Evolutionary conservation across 2,113 vertebrate genomes (phyloP), one percentile per base, ranked within the genome.

Genomic region (Nothoprocta pentlandii): DNA sequence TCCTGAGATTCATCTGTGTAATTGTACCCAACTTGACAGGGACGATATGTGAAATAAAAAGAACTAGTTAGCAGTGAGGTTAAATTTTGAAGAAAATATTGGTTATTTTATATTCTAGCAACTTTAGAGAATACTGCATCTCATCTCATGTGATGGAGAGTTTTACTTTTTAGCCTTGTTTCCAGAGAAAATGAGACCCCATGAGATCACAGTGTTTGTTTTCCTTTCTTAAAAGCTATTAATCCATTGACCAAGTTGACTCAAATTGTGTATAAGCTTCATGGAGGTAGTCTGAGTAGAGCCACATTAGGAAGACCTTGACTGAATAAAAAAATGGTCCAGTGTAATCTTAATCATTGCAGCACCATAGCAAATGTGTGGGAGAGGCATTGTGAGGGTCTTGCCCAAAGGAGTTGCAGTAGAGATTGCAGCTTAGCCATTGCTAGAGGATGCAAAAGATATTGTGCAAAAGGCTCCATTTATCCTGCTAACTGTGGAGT

Each of bases 1-100:
- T 94, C 26, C 75, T 47, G 42, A 92, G 32, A 30, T 19, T 82
- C 56, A 16, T 80, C 17, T 22, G 4, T 44, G 7, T 71, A 53
- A 66, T 36, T 78, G 42, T 28, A 87, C 28, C 74, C 63, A 89
- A 67, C 59, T 84, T 77, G 46, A 80, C 68, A 74, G 87, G 73
- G 88, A 94, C 51, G 64, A 66, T 88, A 44, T 4, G 39, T 42
- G 64, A 85, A 61, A 88, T 77, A n/a, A 83, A 80, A 91, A 85
- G 68, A 83, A 74, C 80, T 87, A 84, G 25, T 84, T 88, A 85
- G 63, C 39, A 39, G 21, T 78, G 51, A 90, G 51, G 30, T 82
- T 79, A 61, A 69, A 89, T 87, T 91, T 94, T 36, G 64, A 74
- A 94, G 67, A 63, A 54, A 77, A 3, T 3, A 1, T 12, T 47